A percentile compares a stretch with the other conserved stretches of the same genome.
Conservation (phyloP, 2,888 invertebrate genomes). For the Holacanthella duospinosa region DNA sequence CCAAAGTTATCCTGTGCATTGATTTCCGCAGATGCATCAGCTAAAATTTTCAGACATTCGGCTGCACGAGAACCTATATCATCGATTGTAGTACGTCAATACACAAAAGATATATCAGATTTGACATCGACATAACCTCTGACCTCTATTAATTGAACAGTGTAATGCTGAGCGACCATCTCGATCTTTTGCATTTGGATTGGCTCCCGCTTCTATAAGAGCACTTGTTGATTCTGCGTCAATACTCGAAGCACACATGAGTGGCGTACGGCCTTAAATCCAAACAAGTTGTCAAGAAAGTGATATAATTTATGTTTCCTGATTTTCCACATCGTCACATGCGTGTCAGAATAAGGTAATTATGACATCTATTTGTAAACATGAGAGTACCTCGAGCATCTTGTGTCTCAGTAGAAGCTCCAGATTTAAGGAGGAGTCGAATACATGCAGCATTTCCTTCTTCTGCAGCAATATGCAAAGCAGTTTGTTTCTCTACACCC, state of each 20-base stretch:
- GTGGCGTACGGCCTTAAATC: slow-evolving; percentile 33
- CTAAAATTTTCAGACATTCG: slow-evolving; percentile 56
- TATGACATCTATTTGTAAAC: no score
- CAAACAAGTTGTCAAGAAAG: neutral
- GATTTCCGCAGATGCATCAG: slow-evolving; percentile 43
- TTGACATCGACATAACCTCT: neutral
- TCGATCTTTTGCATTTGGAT: slow-evolving; percentile 55
- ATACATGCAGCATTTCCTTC: slow-evolving; percentile 60
- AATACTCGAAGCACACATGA: slow-evolving; percentile 48
- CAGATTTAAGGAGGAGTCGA: slow-evolving; percentile 57
- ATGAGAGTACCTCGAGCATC: slow-evolving; percentile 46
- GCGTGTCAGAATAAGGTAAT: no score
- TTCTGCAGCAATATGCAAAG: slow-evolving; percentile 77
- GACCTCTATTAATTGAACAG: slow-evolving; percentile 72
- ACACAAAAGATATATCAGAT: neutral
- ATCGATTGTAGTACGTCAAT: neutral
- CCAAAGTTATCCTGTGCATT: slow-evolving; percentile 46
- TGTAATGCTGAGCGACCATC: slow-evolving; percentile 72
- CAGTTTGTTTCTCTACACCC: slow-evolving; percentile 47
- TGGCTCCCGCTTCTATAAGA: slow-evolving; percentile 55
- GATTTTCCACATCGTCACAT: neutral
- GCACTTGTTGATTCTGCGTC: slow-evolving; percentile 64
- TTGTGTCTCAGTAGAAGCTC: slow-evolving; percentile 63
- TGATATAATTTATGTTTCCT: neutral
- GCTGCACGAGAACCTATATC: slow-evolving; percentile 50